These are phyloP conservation scores for Eulacestoma nigropectus DNA, from an alignment of 2,113 vertebrate species.

Conservation along the genomic window DNA sequence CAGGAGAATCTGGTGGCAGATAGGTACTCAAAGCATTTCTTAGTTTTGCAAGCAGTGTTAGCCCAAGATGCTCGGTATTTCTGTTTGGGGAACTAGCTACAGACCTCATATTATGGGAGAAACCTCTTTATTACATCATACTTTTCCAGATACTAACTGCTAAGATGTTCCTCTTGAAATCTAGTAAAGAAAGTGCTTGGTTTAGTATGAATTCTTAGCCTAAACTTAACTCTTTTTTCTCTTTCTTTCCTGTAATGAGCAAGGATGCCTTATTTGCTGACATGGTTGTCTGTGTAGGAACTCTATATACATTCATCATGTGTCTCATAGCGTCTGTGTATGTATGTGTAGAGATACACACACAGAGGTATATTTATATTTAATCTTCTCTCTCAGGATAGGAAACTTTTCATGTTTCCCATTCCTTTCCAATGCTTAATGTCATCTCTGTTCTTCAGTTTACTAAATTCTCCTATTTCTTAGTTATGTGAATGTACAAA, in stretches of 20 bases:
- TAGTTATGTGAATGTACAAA: background rate
- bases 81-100: background rate
- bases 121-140: background rate
- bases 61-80: rapidly evolving
- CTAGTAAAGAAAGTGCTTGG: background rate
- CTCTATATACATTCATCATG: background rate
- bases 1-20: background rate
- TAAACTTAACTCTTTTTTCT: background rate
- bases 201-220: background rate
- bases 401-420: background rate
- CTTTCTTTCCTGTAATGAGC: background rate
- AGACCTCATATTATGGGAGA: rapidly evolving
- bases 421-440: background rate
- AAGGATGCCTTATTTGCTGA: background rate
- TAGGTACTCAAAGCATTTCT: background rate
- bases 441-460: background rate
- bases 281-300: background rate
- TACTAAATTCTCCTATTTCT: background rate
- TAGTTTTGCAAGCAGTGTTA: background rate
- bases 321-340: background rate
- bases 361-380: background rate
- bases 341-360: background rate
- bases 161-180: background rate
- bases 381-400: background rate
- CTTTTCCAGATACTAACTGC: background rate